These are phyloP conservation scores for Vidua chalybeata DNA, from an alignment of 2,113 vertebrate species.

Conservation along the genomic window DNA sequence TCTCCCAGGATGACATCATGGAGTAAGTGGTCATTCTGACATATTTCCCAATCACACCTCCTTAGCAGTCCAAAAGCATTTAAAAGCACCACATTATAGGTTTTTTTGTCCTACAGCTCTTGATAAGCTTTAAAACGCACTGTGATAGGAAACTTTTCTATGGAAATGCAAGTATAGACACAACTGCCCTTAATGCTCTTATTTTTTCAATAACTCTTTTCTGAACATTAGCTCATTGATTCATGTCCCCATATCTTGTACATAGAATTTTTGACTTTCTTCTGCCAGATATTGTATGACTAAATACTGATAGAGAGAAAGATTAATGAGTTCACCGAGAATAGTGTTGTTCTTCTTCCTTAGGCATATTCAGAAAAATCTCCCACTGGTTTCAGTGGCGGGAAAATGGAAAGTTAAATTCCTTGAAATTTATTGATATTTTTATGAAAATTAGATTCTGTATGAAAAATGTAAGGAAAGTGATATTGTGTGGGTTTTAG, in stretches of 20 bases:
- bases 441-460: neutral
- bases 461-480: neutral
- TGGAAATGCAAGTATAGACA: neutral
- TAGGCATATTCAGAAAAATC: neutral
- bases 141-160: neutral
- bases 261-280: neutral
- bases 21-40: neutral
- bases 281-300: neutral
- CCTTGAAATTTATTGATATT: too few relatives aligned
- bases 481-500: neutral
- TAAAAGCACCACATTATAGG: neutral
- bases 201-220: neutral
- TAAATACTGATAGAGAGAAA: neutral
- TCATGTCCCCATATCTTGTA: neutral
- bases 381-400: neutral
- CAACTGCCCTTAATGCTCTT: neutral
- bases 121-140: neutral
- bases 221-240: neutral
- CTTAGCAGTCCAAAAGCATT: neutral
- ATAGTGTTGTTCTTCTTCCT: neutral
- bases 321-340: neutral
- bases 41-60: neutral
- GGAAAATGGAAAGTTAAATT: neutral
- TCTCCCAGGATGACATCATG: neutral
- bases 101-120: neutral